A percentile compares a stretch with the other conserved stretches of the same genome.
Evolutionary conservation across 2,113 vertebrate genomes (phyloP).

Genomic region (Gallinago jamesoni): DNA sequence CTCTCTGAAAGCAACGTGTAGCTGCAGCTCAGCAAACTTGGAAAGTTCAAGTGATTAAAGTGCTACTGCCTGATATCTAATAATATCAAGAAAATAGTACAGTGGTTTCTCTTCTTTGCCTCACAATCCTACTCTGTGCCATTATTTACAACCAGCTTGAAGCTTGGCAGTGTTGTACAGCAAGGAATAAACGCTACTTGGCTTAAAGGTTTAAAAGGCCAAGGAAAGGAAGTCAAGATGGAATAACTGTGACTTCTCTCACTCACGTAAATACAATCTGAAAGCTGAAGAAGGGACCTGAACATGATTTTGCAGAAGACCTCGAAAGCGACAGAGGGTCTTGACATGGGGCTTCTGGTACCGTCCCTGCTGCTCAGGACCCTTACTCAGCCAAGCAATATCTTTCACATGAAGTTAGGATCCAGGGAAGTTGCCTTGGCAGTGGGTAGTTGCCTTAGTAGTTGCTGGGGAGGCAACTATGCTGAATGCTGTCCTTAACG

Average conservation of each 20-base stretch:
- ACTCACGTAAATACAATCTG: not conserved
- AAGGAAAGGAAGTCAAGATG: not conserved
- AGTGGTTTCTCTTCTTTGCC: not conserved
- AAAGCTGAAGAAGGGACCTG: not conserved
- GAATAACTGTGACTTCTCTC: not conserved
- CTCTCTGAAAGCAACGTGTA: not conserved
- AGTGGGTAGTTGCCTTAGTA: not conserved
- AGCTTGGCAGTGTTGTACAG: not conserved
- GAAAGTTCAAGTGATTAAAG: not conserved
- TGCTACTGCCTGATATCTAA: not conserved
- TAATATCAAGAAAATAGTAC: not conserved
- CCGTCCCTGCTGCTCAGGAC: not conserved
- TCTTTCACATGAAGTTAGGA: not conserved
- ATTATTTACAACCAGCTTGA: not conserved
- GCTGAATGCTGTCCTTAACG: not conserved
- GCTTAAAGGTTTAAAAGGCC: not conserved
- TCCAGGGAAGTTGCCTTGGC: not conserved
- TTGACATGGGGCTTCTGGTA: not conserved
- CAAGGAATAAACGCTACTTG: not conserved
- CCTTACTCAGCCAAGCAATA: not conserved
- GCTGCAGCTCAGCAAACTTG: not conserved
- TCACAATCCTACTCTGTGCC: not conserved
- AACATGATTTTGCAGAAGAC: not conserved
- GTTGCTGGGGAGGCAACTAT: not conserved
- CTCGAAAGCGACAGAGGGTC: not conserved